These are phyloP conservation scores for Sceliomorpha sp. DNA, from an alignment of 2,888 invertebrate species.

Conservation along the genomic window DNA sequence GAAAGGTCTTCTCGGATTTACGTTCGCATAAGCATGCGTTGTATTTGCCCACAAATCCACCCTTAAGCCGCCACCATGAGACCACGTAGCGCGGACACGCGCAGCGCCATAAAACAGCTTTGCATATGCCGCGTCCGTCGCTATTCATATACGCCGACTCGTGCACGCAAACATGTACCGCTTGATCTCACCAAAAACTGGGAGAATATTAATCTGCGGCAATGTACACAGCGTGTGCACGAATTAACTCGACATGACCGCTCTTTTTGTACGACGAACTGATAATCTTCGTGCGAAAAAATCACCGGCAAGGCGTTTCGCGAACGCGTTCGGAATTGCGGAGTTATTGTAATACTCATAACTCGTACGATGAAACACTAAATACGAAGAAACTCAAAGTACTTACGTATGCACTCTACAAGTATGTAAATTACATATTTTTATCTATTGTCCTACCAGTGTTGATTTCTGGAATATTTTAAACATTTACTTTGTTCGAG, in stretches of 20 bases:
- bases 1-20: constrained; percentile 61
- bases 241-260: constrained; percentile 34
- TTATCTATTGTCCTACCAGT: too few species aligned
- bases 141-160: constrained; percentile 22
- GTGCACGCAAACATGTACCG: constrained; percentile 1
- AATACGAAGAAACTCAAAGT: too few species aligned
- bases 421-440: too few species aligned
- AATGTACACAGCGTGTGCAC: constrained; percentile 36
- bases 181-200: constrained; percentile 24
- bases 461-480: too few species aligned
- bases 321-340: too few species aligned
- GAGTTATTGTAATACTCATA: too few species aligned
- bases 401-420: too few species aligned
- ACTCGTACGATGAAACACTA: too few species aligned
- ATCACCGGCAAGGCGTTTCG: too few species aligned
- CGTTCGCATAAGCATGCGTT: constrained; percentile 55
- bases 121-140: constrained; percentile 38
- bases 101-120: constrained; percentile 35
- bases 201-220: constrained; percentile 38
- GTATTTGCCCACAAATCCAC: constrained; percentile 47
- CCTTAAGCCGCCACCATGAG: constrained; percentile 47
- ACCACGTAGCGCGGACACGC: constrained; percentile 42
- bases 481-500: too few species aligned
- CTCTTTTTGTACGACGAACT: constrained; percentile 25
- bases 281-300: too few species aligned